phyloP scores from a whole-genome alignment of 1,140 invertebrate species.

The Aphaenogaster ashmeadi region DNA sequence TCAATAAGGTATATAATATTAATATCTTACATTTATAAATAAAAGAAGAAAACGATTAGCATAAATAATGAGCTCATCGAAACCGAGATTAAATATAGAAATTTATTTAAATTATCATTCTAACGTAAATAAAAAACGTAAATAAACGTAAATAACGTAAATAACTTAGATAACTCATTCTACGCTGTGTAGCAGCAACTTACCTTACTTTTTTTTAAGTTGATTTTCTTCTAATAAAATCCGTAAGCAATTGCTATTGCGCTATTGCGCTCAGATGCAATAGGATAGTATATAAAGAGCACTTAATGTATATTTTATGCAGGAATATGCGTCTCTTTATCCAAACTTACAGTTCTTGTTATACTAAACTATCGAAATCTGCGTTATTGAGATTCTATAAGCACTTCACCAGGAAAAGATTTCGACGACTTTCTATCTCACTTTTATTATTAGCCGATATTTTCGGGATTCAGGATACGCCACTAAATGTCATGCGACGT shows the following conservation, averaged over 20 bases:
- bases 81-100: conserved; percentile 6
- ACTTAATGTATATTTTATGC: background rate
- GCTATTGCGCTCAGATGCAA: background rate
- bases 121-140: no score
- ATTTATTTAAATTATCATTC: conserved; percentile 1
- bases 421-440: background rate
- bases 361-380: background rate
- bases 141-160: background rate
- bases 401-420: conserved; percentile 9
- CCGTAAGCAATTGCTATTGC: background rate
- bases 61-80: background rate
- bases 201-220: conserved; percentile 23
- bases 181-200: background rate
- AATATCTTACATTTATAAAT: background rate
- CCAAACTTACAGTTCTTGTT: background rate
- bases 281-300: background rate
- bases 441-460: background rate
- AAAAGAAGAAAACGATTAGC: background rate
- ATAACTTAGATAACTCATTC: background rate
- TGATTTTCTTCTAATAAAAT: background rate
- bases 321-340: background rate
- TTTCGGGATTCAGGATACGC: background rate
- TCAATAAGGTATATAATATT: background rate
- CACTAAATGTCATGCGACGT: background rate
- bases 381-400: background rate